These are phyloP conservation scores for Vulpes ferrilata DNA, from an alignment of 2,113 vertebrate species.

Conservation along the genomic window DNA sequence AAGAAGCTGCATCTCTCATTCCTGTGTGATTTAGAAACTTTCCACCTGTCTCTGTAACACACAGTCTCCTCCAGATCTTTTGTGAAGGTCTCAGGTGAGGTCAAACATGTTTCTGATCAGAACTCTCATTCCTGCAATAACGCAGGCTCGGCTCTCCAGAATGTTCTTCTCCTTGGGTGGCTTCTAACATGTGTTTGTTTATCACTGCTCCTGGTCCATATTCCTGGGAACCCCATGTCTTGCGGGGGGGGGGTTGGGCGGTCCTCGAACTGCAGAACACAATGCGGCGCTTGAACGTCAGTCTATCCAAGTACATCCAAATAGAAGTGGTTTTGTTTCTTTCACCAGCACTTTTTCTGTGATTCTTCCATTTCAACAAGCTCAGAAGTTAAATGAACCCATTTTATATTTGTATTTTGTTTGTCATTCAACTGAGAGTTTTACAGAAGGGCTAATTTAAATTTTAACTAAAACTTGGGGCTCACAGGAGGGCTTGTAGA, in stretches of 20 bases:
- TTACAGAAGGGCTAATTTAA: conserved; percentile 68
- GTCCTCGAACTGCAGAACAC: not conserved
- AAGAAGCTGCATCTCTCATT: not conserved
- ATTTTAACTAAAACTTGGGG: conserved; percentile 75
- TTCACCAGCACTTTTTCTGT: conserved; percentile 26
- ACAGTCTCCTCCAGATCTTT: not conserved
- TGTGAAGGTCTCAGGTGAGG: not conserved
- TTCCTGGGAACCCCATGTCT: conserved; percentile 18
- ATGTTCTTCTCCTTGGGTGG: conserved; percentile 8
- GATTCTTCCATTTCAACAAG: conserved; percentile 37
- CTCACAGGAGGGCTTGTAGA: conserved; percentile 37
- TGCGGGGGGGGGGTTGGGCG: not conserved
- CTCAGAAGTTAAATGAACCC: conserved; percentile 54
- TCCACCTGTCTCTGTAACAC: not conserved
- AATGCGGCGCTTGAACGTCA: not conserved
- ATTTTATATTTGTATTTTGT: conserved; percentile 20
- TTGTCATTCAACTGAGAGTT: conserved; percentile 71
- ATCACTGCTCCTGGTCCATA: not conserved
- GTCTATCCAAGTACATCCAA: not conserved
- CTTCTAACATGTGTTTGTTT: conserved; percentile 53
- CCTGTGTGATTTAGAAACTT: not conserved
- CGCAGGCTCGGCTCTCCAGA: conserved; percentile 19
- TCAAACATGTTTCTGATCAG: not conserved
- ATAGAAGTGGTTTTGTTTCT: conserved; percentile 21
- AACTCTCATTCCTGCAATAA: not conserved